Evolutionary conservation across 2,888 invertebrate genomes (phyloP).

Genomic region (Drosophila nr. perissopoda): DNA sequence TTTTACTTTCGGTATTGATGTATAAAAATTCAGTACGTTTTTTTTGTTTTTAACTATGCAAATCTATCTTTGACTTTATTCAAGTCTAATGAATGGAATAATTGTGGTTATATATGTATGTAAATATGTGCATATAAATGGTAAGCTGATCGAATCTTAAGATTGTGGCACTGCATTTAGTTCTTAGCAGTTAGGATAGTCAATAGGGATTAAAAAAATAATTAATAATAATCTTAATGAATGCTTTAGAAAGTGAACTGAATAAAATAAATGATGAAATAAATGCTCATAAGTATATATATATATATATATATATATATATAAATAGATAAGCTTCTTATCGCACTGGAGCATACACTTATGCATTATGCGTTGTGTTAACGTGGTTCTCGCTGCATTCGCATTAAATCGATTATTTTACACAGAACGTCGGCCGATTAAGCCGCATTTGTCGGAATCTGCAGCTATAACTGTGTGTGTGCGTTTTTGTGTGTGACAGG

Average conservation of each 20-base stretch:
- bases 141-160: background rate
- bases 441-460: conserved; percentile 40
- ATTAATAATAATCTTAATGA: background rate
- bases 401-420: conserved; percentile 58
- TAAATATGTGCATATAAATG: background rate
- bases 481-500: conserved; percentile 61
- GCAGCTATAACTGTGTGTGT: conserved; percentile 10
- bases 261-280: background rate
- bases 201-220: too few relatives aligned
- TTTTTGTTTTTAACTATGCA: background rate
- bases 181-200: too few relatives aligned
- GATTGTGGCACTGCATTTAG: background rate
- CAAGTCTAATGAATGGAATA: background rate
- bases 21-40: too few relatives aligned
- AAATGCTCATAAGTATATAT: background rate
- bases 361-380: conserved; percentile 7
- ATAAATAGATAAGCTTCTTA: background rate
- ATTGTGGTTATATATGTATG: background rate
- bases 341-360: background rate
- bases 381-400: conserved; percentile 21
- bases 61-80: background rate
- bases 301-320: background rate
- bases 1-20: too few relatives aligned
- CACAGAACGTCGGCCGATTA: conserved; percentile 53
- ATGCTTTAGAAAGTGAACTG: background rate